Base-by-base conservation (phyloP, 1,140 invertebrate species). In the Leguminivora glycinivorella region DNA sequence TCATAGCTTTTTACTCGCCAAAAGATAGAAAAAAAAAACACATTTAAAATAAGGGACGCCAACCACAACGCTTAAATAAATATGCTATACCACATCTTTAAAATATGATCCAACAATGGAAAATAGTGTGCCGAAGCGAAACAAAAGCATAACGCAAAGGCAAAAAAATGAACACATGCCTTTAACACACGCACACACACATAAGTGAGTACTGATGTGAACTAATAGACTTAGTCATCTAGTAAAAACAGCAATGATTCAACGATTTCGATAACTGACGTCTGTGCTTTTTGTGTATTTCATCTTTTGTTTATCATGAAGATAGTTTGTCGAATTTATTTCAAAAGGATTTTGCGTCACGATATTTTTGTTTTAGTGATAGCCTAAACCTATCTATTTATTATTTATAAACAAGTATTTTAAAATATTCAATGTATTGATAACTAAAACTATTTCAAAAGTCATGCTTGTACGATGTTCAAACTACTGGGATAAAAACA, bases 61-160 rank as follows among this genome's bases (percentile, higher is more conserved):
- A 47, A 47, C 43, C 43, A 47, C n/a, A 47, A 47, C 12, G 43
- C 43, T 47, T n/a, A 47, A 12, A 47, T 47, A 47, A 47, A 43
- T 43, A 43, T 17, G 40, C 14, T 17, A 43, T 43, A 43, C 12
- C 4, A 43, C n/a, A 9, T 52, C 7, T 22, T 52, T 9, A 52
- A 19, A 52, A 17, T 52, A 52, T 52, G 19, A 52, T 7, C 47
- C 17, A 19, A 52, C 47, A 52, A 52, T 22, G 47, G 19, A 52
- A 52, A 52, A 22, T 22, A 22, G 47, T 22, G 17, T 52, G 38
- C 1, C 56, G 26, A 29, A 29, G 26, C 58, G 29, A 10, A 63
- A 63, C 58, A 63, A 63, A 63, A 63, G 58, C 58, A 58, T 31
- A 34, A 22, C 34, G 58, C 58, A 29, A 63, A 60, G 25, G 25